Evolutionary conservation across 2,888 invertebrate genomes (phyloP), one percentile per base, ranked within the genome.

Genomic region (Chalcosyrphus nemorum): DNA sequence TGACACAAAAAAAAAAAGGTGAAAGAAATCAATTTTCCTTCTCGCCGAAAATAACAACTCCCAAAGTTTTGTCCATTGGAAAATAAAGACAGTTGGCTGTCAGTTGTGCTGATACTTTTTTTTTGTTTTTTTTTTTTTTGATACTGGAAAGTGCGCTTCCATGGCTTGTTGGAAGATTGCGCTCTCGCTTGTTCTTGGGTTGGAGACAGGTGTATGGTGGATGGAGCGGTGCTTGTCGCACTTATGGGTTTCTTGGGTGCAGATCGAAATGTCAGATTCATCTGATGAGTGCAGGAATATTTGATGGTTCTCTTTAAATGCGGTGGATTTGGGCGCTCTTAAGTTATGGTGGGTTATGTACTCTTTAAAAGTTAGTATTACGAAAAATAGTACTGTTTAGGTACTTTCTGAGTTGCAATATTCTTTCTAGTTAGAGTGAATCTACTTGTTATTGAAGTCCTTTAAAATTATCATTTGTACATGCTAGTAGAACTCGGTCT

Each of bases 341-440:
- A 4, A 5, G 13, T 27, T 5, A 15, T n/a, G 4, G 35, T 45
- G 27, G 29, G 45, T 5, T 17, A 27, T 27, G 38, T n/a, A 11
- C 15, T 21, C 38, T 50, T 38, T 71, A 72, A 59, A 72, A 72
- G 61, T 61, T 7, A 38, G 13, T 2, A 13, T 4, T 38, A 13
- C 4, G 4, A 4, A 38, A 5, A 13, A 13, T 38, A 38, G n/a
- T 4, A 13, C 13, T n/a, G 4, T 3, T 2, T n/a, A 1, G 13
- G 35, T 38, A 24, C 4, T 24, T 11, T 4, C 1, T 50, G 45
- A 24, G 70, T 27, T 77, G 87, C 88, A 21, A 86, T 95, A 94
- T 92, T 93, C 56, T 91, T 95, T 41, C n/a, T n/a, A n/a, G n/a
- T n/a, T n/a, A n/a, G n/a, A n/a, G n/a, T n/a, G n/a, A n/a, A n/a